phyloP scores from a whole-genome alignment of 1,140 invertebrate genomes.

The Magallana angulata region DNA sequence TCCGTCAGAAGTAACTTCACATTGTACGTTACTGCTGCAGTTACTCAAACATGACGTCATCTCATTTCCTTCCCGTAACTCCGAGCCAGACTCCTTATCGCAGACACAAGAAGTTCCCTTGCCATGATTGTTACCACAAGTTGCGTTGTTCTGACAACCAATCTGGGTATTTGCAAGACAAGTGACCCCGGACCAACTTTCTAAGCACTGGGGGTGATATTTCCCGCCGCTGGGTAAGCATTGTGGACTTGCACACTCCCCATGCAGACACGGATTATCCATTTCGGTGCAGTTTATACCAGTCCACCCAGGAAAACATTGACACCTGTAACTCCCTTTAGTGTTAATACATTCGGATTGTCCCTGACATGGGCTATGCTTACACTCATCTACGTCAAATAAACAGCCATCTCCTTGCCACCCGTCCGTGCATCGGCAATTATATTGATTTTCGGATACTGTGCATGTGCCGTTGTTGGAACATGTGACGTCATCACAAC shows the following conservation, averaged over 20 bases:
- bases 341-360: constrained; percentile 19
- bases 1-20: neutral
- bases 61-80: neutral
- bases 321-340: constrained; percentile 22
- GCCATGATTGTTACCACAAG: neutral
- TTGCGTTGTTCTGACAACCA: neutral
- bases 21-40: neutral
- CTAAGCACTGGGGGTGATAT: neutral
- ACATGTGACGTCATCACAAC: constrained; percentile 4
- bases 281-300: constrained; percentile 46
- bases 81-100: neutral
- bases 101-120: neutral
- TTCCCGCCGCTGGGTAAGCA: neutral
- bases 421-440: neutral
- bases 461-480: constrained; percentile 30
- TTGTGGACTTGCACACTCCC: neutral
- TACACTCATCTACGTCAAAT: neutral
- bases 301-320: constrained; percentile 43
- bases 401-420: constrained; percentile 5
- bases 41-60: neutral
- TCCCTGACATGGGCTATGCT: neutral
- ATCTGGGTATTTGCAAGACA: neutral
- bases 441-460: neutral
- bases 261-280: constrained; percentile 43
- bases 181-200: neutral